Base-by-base conservation (phyloP, 2,113 vertebrate genomes). In the Vidua chalybeata region DNA sequence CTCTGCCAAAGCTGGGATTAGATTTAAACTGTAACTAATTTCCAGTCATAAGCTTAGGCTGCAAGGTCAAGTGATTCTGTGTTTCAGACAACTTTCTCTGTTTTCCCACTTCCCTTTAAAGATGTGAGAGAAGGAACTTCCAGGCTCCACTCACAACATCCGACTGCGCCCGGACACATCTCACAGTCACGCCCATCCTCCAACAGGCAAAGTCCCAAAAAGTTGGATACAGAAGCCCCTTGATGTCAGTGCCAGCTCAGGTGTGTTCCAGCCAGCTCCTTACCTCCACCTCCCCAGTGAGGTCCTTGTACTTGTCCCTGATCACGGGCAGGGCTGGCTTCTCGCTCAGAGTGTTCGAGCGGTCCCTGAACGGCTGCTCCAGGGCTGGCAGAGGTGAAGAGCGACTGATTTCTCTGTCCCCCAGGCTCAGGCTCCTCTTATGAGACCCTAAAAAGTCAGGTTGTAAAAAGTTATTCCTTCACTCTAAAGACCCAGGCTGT, bases 261-360 rank as follows among this genome's bases (percentile, higher is more conserved):
- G 19, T 4, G 33, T n/a, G 43, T 10, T 51, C 8, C 33, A 52
- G 67, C 0, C 4, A 31, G 15, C 2, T 52, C 35, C 98, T 98
- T 59, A 99, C 99, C 99, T 99, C 99, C 46, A 99, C 99, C 92
- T 99, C 99, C 69, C 99, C 99, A 0, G 99, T 99, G 66, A 99
- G 98, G 92, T 99, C 99, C 97, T 99, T 99, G 98, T 99, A 99
- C 83, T 99, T 99, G 98, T 99, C 99, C 22, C 99, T 98, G 97
- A 99, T 99, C 92, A 99, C 98, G 0, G 99, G 99, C 97, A 99
- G 97, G 3, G 98, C 98, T 0, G 99, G 98, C 84, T 99, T 99
- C 97, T 99, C 99, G 15, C 97, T 99, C 39, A 99, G 97, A 3
- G 99, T 99, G 95, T 98, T 99, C 4, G 99, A 99, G 2, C 99